Evolutionary conservation across 2,888 invertebrate genomes (phyloP), one percentile per base, ranked within the genome.

Genomic region (Sphecodes monilicornis): DNA sequence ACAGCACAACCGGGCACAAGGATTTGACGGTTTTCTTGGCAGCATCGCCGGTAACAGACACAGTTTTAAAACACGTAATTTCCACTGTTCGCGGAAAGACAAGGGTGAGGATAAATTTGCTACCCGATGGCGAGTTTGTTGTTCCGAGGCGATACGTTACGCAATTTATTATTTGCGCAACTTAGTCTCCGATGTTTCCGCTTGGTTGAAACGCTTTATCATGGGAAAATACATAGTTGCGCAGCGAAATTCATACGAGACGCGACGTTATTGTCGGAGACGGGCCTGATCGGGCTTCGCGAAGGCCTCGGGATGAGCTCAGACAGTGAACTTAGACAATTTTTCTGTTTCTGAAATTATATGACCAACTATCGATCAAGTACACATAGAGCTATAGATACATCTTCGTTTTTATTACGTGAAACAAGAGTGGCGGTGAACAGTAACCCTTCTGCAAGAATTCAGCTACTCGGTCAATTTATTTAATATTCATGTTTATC

Each of bases 21-120:
- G 32, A 36, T 60, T 70, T 78, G 71, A 36, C 71, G 60, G 46
- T 72, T 72, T 16, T 72, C 72, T 80, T 80, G 78, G 66, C 77
- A 57, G 29, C 46, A 46, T 41, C 50, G 26, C n/a, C 64, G 64
- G 32, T 64, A 11, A 18, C 54, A 54, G 10, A 22, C 22, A 32
- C 32, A 0, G 32, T 64, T 64, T 64, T 64, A 32, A 32, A 32
- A 68, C n/a, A 54, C 39, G n/a, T 43, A 64, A 16, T 69, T 77
- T 77, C n/a, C 50, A 3, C 11, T 43, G 66, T 66, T 71, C 26
- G 26, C 22, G 54, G 11, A 77, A 77, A 71, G 32, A 3, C 26
- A 4, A 29, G 39, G 2, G 26, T 4, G 32, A n/a, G n/a, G 41
- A 46, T 60, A 70, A 70, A 54, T 6, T n/a, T n/a, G 29, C 2